phyloP scores from a whole-genome alignment of 2,113 vertebrate species.

The Thunnus thynnus region DNA sequence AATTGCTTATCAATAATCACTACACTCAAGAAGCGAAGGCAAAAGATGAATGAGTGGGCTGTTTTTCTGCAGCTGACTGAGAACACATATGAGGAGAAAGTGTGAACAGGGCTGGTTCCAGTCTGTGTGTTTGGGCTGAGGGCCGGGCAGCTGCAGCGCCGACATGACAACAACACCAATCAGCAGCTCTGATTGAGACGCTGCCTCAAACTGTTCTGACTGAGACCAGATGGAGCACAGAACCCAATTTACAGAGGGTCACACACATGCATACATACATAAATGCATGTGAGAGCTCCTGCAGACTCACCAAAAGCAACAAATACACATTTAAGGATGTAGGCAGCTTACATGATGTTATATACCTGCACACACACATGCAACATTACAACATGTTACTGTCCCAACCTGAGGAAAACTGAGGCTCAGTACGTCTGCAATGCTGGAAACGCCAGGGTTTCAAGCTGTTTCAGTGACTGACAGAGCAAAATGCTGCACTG shows the following conservation, averaged over 20 bases:
- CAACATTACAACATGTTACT: conserved; percentile 52
- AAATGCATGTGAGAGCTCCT: not conserved
- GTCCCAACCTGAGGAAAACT: not conserved
- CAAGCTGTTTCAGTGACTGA: not conserved
- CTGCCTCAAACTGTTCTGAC: conserved; percentile 78
- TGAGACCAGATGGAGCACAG: conserved; percentile 88
- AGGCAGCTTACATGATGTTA: not conserved
- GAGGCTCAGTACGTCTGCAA: not conserved
- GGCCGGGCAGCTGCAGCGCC: conserved; percentile 43
- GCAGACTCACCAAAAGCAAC: conserved; percentile 3
- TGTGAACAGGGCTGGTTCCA: conserved; percentile 6
- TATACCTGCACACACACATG: conserved; percentile 62
- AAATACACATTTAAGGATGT: not conserved
- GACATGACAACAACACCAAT: conserved; percentile 51
- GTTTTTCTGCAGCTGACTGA: too few relatives aligned
- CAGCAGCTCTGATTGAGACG: conserved; percentile 57
- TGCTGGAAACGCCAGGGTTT: not conserved
- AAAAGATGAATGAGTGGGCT: too few relatives aligned
- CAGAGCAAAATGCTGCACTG: not conserved
- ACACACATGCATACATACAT: conserved; percentile 78
- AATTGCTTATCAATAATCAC: not conserved
- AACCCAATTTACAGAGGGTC: conserved; percentile 85
- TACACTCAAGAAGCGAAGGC: not conserved
- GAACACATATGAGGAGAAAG: not conserved
- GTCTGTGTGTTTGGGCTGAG: not conserved